A percentile compares a stretch with the other conserved stretches of the same genome.
Evolutionary conservation across 2,113 vertebrate species (phyloP).

Genomic region (Motacilla tschutschensis): DNA sequence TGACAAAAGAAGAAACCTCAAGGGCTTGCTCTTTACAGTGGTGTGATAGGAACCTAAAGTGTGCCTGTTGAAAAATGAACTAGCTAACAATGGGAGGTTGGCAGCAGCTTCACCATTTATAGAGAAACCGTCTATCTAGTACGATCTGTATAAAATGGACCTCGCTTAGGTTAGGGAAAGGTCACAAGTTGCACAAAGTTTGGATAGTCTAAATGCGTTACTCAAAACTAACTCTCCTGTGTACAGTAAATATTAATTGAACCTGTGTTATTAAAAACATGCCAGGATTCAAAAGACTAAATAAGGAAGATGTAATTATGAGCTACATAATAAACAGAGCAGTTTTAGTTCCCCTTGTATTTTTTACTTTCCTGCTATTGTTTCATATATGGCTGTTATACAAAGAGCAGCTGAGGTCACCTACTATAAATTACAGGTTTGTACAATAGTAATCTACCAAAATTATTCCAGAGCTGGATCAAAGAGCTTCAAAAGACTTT

Average conservation of each 20-base stretch:
- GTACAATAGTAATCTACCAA: slow-evolving; percentile 85
- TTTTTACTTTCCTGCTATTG: slow-evolving; percentile 97
- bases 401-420: slow-evolving; percentile 90
- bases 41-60: slow-evolving; percentile 39
- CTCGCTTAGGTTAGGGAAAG: slow-evolving; percentile 70
- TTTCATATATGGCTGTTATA: slow-evolving; percentile 85
- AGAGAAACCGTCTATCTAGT: slow-evolving; percentile 38
- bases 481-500: slow-evolving; percentile 78
- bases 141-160: slow-evolving; percentile 64
- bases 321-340: slow-evolving; percentile 87
- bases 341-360: slow-evolving; percentile 84
- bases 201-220: slow-evolving; percentile 66
- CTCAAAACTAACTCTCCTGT: slow-evolving; percentile 83
- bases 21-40: slow-evolving; percentile 19
- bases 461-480: slow-evolving; percentile 82
- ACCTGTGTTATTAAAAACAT: slow-evolving; percentile 75
- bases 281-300: slow-evolving; percentile 82
- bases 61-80: slow-evolving; percentile 47
- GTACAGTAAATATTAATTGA: slow-evolving; percentile 79
- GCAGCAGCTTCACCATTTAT: slow-evolving; percentile 31
- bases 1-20: slow-evolving; percentile 44
- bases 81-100: slow-evolving; percentile 41
- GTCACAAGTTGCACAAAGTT: slow-evolving; percentile 78
- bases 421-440: slow-evolving; percentile 88
- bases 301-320: slow-evolving; percentile 84